Evolutionary conservation across 2,113 vertebrate genomes (phyloP).

Genomic region (Heterotilapia buettikoferi): DNA sequence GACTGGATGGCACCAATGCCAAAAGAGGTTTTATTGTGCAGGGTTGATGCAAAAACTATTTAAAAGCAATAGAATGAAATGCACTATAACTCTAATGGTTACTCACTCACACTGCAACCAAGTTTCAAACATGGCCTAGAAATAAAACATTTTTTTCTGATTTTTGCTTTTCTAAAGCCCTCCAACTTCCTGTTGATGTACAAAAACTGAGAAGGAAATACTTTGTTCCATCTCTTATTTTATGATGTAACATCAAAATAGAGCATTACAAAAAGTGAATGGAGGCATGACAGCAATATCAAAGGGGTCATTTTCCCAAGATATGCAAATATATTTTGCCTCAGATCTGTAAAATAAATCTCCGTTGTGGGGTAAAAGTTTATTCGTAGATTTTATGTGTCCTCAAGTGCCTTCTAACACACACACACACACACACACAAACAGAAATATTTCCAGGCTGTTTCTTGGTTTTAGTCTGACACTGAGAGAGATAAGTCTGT

Average conservation of each 20-base stretch:
- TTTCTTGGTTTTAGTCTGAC: neutral
- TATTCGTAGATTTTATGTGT: neutral
- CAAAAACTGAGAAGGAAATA: neutral
- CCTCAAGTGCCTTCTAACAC: neutral
- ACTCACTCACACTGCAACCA: neutral
- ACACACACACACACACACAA: neutral
- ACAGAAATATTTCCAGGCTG: neutral
- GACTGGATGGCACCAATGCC: neutral
- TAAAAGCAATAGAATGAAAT: neutral
- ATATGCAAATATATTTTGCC: neutral
- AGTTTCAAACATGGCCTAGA: neutral
- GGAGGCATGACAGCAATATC: neutral
- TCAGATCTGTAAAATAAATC: constrained; percentile 4
- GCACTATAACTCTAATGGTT: neutral
- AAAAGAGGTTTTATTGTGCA: neutral
- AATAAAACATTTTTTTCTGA: neutral
- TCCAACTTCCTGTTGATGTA: neutral
- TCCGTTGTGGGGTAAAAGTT: neutral
- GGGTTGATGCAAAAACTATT: neutral
- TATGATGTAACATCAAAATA: neutral
- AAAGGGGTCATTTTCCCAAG: neutral
- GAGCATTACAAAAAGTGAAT: neutral
- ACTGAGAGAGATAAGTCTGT: neutral
- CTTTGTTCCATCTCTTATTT: neutral
- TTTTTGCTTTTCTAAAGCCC: neutral